Base-by-base conservation (phyloP, 2,113 vertebrate genomes). In the Bufo gargarizans region DNA sequence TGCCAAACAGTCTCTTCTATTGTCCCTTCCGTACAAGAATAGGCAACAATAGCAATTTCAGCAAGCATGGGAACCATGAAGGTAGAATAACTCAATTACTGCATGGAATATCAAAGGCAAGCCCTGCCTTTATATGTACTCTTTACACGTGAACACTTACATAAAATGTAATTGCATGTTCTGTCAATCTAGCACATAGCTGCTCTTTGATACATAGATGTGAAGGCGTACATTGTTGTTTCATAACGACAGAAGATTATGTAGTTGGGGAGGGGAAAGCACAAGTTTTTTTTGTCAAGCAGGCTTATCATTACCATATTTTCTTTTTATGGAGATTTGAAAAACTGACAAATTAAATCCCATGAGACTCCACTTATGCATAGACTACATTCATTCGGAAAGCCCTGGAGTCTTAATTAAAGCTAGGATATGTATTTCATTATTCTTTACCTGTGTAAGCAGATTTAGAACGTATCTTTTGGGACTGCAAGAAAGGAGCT, bases 401-500 rank as follows among this genome's bases (percentile, higher is more conserved):
- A 91, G 90, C 93, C 93, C 93, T 14, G 45, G 92, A 93, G 93
- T 94, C 93, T 94, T 93, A 93, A 94, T 93, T 92, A 93, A 91
- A 90, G 92, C 91, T 91, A 93, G 93, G 93, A 94, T 93, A 94
- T 92, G 93, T 91, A 83, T n/a, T 53, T 65, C 45, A 90, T 93
- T 90, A 92, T 92, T 94, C 92, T 93, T 93, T 93, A 91, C 90
- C 88, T 58, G 86, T 91, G 91, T 92, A 92, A 92, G 93, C 91
- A 91, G 91, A 92, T 93, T 91, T 89, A 92, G 90, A 91, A 91
- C 93, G 91, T 91, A 89, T 91, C 90, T 90, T 72, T 53, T 74
- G 76, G 91, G 91, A 93, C 92, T 90, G 91, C 88, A 0, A 76
- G 50, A 78, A 88, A 85, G 86, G 85, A 90, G 80, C 83, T 72